Percentiles rank a stretch among this genome's conserved stretches.
Evolutionary conservation across 2,888 invertebrate species (phyloP).

Genomic region (Chloroclystis v-ata): DNA sequence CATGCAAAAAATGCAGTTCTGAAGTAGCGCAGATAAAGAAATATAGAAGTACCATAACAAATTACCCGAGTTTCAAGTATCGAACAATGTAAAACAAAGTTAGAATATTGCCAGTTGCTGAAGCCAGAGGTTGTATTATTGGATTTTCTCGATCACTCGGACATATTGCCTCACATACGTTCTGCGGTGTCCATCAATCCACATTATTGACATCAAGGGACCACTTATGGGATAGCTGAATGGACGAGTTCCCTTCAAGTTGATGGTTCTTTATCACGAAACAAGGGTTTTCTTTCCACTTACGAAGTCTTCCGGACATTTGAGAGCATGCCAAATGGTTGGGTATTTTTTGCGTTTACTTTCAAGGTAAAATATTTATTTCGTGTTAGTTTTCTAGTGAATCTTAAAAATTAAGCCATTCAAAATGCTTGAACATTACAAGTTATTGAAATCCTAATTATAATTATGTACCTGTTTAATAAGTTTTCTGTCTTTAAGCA

Average conservation of each 20-base stretch:
- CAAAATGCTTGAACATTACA: too few species aligned
- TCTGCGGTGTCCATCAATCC: slow-evolving; percentile 1
- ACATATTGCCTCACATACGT: slow-evolving; percentile 1
- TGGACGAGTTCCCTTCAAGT: slow-evolving; percentile 1
- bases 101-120: not conserved
- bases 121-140: slow-evolving; percentile 8
- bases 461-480: too few species aligned
- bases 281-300: slow-evolving; percentile 1
- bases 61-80: slow-evolving; percentile 2
- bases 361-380: too few species aligned
- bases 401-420: too few species aligned
- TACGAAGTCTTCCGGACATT: not conserved
- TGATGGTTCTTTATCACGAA: slow-evolving; percentile 6
- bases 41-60: too few species aligned
- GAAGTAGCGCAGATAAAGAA: too few species aligned
- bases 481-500: too few species aligned
- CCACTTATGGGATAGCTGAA: not conserved
- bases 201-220: slow-evolving; percentile 4
- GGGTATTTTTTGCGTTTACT: too few species aligned
- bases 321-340: not conserved
- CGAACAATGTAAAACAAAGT: slow-evolving; percentile 12
- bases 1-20: too few species aligned
- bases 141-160: slow-evolving; percentile 5
- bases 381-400: too few species aligned
- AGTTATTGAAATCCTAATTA: too few species aligned